Base-by-base conservation (phyloP, 2,888 invertebrate species). In the Branchipolynoe longqiensis region DNA sequence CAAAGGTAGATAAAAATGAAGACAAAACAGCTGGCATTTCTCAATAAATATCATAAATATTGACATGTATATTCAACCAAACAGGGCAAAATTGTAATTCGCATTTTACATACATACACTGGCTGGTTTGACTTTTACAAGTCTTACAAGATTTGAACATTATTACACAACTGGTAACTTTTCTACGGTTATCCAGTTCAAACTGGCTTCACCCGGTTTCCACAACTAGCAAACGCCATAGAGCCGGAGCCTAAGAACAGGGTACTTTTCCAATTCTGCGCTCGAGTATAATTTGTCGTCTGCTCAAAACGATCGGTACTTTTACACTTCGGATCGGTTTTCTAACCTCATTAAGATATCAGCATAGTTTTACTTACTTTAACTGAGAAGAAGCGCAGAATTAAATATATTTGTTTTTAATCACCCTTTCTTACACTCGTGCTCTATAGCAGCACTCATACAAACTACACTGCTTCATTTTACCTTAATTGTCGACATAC, bases 11-110 rank as follows among this genome's bases (percentile, higher is more conserved):
- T n/a, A n/a, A n/a, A 69, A 78, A 78, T 78, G 78, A 78, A 78
- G 78, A 78, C 78, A 28, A 78, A 78, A 78, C 78, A 78, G 54
- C 54, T 54, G 48, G 28, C 48, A 54, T 82, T 82, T 82, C 58
- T 58, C 59, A 82, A 82, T 82, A 82, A 82, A 82, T 82, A 58
- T 82, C 82, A 82, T 82, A 82, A 82, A 58, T 82, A 82, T 54
- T 25, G 82, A 82, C 82, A 78, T 78, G 82, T 82, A 82, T 58
- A 82, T 38, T 82, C 36, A 58, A 58, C 56, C 36, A 58, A 82
- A 58, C 82, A 41, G 78, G 54, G 78, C 78, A 41, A 78, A 78
- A 48, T n/a, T 78, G 48, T 33, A 78, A 78, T 41, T 62, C 36
- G 69, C 69, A 38, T 69, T 36, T 33, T 69, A 69, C 69, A 69